Evolutionary conservation across 2,888 invertebrate species (phyloP).

Genomic region (Orchesellides sinensis): DNA sequence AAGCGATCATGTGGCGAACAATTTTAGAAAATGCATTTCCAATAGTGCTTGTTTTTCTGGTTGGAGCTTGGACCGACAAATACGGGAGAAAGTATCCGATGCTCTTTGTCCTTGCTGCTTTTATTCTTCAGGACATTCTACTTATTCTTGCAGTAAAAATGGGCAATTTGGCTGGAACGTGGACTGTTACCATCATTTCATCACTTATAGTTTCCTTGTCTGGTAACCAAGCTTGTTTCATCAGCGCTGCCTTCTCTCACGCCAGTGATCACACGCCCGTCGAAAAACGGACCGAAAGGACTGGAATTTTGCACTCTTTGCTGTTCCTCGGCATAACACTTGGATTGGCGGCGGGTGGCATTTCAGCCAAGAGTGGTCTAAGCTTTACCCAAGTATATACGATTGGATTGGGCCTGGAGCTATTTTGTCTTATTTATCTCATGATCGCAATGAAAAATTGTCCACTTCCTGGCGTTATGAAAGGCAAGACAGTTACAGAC

Average conservation of each 20-base stretch:
- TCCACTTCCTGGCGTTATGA: constrained; percentile 66
- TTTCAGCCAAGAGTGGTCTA: constrained; percentile 80
- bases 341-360: constrained; percentile 89
- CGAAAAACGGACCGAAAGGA: constrained; percentile 85
- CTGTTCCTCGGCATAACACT: constrained; percentile 90
- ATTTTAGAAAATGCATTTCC: constrained; percentile 88
- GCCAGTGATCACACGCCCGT: constrained; percentile 86
- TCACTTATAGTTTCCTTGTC: constrained; percentile 52
- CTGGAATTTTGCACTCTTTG: constrained; percentile 89
- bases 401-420: constrained; percentile 75
- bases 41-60: constrained; percentile 86
- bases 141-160: constrained; percentile 55
- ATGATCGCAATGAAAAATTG: constrained; percentile 69
- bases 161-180: constrained; percentile 58
- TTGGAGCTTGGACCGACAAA: constrained; percentile 90
- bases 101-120: constrained; percentile 84
- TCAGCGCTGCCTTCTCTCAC: constrained; percentile 93
- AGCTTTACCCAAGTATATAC: constrained; percentile 76
- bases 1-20: constrained; percentile 91
- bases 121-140: constrained; percentile 69
- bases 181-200: constrained; percentile 66
- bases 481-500: constrained; percentile 52
- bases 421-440: constrained; percentile 76
- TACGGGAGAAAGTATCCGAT: constrained; percentile 86
- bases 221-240: constrained; percentile 76